These are phyloP conservation scores for Halichondria panicea DNA, from an alignment of 37 sponge, comb jelly and placozoan genomes.

Conservation along the genomic window DNA sequence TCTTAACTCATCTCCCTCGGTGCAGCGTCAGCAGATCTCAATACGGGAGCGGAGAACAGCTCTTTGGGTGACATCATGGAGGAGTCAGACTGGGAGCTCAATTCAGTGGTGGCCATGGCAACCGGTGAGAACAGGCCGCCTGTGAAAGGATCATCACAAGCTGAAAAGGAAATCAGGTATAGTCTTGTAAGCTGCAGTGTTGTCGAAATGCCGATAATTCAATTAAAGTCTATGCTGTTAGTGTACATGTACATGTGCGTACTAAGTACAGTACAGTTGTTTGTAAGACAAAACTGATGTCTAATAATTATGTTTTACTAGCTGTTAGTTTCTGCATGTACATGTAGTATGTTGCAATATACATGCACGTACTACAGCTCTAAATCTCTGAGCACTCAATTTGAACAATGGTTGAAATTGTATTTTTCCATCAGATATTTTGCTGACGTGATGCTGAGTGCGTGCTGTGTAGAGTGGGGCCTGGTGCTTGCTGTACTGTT, in stretches of 20 bases:
- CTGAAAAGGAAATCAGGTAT: constrained; percentile 77
- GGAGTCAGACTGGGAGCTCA: constrained; percentile 58
- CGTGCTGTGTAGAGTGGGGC: constrained; percentile 70
- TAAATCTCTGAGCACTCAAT: too few species aligned
- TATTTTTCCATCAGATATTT: constrained; percentile 55
- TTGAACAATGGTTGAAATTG: too few species aligned
- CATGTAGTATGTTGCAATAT: too few species aligned
- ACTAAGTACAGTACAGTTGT: too few species aligned
- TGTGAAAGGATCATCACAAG: constrained; percentile 27
- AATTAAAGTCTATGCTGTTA: too few species aligned
- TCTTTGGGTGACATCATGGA: constrained; percentile 42
- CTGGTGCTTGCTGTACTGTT: constrained; percentile 50
- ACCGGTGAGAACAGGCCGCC: not conserved
- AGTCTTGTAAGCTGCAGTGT: too few species aligned
- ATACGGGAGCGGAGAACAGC: constrained; percentile 28
- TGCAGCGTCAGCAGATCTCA: constrained; percentile 36
- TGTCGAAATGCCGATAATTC: too few species aligned
- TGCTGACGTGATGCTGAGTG: constrained; percentile 34
- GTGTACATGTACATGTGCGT: too few species aligned
- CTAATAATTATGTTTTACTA: too few species aligned
- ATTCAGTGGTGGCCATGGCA: constrained; percentile 38
- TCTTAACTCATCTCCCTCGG: not conserved
- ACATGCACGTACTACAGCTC: too few species aligned
- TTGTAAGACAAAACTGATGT: too few species aligned
- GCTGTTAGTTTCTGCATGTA: too few species aligned